A percentile compares a stretch with the other conserved stretches of the same genome.
phyloP scores from a whole-genome alignment of 2,113 vertebrate species.

The Atrichornis clamosus region DNA sequence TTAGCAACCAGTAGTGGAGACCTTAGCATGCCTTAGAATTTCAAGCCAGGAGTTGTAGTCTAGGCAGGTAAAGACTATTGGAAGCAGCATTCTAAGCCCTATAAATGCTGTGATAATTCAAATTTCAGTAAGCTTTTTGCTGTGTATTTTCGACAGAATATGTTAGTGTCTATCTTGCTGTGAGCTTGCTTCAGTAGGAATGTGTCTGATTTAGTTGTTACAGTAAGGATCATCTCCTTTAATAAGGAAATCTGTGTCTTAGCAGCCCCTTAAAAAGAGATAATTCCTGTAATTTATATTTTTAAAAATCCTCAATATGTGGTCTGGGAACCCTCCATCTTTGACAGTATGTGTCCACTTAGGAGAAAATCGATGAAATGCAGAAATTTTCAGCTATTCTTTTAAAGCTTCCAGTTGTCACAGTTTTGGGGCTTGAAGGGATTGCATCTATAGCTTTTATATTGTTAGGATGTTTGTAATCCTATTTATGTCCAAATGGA shows the following conservation, averaged over 20 bases:
- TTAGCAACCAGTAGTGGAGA: background rate
- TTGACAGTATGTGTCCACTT: background rate
- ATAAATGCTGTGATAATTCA: background rate
- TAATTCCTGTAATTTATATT: background rate
- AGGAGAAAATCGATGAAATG: background rate
- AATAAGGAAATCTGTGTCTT: slow-evolving; percentile 46
- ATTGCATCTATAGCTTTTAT: slow-evolving; percentile 28
- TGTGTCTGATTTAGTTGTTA: background rate
- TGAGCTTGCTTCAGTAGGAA: background rate
- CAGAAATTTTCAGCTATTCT: background rate
- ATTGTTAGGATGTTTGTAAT: slow-evolving; percentile 50
- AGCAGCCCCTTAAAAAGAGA: background rate
- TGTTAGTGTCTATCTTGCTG: background rate
- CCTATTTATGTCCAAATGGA: slow-evolving; percentile 43
- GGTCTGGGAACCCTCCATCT: background rate
- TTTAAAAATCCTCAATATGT: background rate
- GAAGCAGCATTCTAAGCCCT: background rate
- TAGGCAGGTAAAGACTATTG: background rate
- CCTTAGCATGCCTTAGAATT: background rate
- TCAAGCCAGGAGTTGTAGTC: background rate
- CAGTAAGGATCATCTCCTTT: slow-evolving; percentile 30
- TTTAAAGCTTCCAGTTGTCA: background rate
- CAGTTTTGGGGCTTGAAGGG: background rate
- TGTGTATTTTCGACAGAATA: background rate
- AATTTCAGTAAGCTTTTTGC: background rate